Percentiles rank a stretch among this genome's conserved stretches.
These are phyloP conservation scores for Drosophila chauvacae DNA, from an alignment of 1,140 invertebrate genomes.

Conservation along the genomic window DNA sequence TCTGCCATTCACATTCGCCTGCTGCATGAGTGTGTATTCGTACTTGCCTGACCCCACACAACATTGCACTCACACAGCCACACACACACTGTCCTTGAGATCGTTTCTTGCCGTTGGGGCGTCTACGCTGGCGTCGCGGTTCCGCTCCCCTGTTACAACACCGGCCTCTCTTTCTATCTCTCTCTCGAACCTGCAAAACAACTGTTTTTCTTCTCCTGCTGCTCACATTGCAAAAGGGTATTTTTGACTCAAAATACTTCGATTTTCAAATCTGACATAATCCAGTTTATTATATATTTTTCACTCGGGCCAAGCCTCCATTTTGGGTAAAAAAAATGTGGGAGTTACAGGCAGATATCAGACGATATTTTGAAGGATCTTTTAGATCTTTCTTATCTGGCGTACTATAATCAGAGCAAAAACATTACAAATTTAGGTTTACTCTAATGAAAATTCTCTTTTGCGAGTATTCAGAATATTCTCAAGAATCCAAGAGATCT, in stretches of 20 bases:
- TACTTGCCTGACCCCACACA: conserved; percentile 78
- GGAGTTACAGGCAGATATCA: no score
- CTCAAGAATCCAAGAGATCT: no score
- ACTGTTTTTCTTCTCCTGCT: conserved; percentile 21
- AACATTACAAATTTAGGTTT: no score
- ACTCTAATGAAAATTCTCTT: no score
- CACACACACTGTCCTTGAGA: conserved; percentile 63
- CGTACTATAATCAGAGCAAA: no score
- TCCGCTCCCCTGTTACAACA: conserved; percentile 33
- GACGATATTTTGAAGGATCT: no score
- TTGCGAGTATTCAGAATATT: no score
- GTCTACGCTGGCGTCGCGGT: conserved; percentile 8
- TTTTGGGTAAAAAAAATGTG: no score
- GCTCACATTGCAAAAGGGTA: background rate
- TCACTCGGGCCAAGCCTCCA: background rate
- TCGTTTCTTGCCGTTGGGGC: conserved; percentile 49
- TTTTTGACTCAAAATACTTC: conserved; percentile 5
- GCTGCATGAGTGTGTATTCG: conserved; percentile 17
- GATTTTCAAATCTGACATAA: conserved; percentile 19
- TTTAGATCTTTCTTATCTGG: no score
- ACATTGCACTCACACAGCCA: conserved; percentile 48
- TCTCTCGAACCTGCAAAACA: conserved; percentile 6
- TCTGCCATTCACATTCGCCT: conserved; percentile 48
- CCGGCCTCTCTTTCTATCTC: conserved; percentile 4
- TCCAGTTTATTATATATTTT: conserved; percentile 4